phyloP scores from a whole-genome alignment of 2,113 vertebrate genomes.

The Nipponia nippon region DNA sequence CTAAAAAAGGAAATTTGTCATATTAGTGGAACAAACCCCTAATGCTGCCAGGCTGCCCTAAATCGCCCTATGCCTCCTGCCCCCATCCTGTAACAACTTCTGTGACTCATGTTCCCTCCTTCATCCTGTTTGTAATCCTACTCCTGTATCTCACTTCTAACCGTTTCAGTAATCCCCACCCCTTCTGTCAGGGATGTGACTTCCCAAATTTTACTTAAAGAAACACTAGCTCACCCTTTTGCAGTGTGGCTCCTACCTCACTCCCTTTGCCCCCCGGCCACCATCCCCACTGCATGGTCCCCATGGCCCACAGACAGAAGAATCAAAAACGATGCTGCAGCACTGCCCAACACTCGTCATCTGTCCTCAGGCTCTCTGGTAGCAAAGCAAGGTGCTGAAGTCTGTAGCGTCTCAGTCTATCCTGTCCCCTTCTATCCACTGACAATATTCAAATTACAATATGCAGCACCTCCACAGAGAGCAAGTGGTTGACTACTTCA shows the following conservation, averaged over 20 bases:
- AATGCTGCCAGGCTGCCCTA: background rate
- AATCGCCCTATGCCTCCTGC: background rate
- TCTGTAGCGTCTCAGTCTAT: background rate
- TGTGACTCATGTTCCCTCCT: background rate
- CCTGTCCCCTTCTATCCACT: background rate
- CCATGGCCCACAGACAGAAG: background rate
- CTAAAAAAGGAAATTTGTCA: background rate
- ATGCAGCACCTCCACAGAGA: background rate
- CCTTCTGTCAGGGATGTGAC: background rate
- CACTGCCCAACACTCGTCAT: background rate
- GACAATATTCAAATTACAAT: background rate
- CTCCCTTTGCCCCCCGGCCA: background rate
- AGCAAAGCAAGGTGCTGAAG: background rate
- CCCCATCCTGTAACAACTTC: background rate
- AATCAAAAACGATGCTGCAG: background rate
- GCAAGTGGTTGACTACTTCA: background rate
- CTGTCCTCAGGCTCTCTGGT: background rate
- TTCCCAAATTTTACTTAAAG: background rate
- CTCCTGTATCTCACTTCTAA: background rate
- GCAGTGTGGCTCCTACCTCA: background rate
- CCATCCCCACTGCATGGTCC: background rate
- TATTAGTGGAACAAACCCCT: background rate
- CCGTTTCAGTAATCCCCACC: background rate
- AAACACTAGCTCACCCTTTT: background rate
- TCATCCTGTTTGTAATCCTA: background rate